Base-by-base conservation (phyloP, 2,888 invertebrate species). In the Azorinus chamasolen region DNA sequence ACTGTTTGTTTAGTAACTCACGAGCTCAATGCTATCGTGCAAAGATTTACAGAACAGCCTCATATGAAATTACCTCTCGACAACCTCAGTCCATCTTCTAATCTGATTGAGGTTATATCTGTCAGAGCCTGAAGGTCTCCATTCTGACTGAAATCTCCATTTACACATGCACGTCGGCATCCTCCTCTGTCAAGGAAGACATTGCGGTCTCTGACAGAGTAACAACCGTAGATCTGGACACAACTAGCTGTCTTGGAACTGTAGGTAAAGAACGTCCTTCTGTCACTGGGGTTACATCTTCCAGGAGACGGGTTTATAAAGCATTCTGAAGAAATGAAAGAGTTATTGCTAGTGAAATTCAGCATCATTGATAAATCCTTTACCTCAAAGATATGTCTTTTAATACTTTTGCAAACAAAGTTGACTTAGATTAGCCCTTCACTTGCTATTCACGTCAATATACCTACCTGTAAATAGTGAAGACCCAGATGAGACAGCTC, bases 151-250 rank as follows among this genome's bases (percentile, higher is more conserved):
- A 39, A 48, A 39, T 50, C 39, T 37, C 50, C 22, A 22, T 62
- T 50, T 6, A 62, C 62, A 14, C 62, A 62, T 3, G 48, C 68
- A 24, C 57, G 48, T 16, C 55, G 50, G 53, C 76, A 76, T 5
- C 57, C 50, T 18, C 61, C 57, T 50, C 71, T 65, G 25, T 51
- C 27, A 57, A 76, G 55, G 39, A 76, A 76, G 41, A 76, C 76
- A 50, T 76, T 76, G 22, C 76, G 58, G 48, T 76, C 76, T 1
- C 66, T 50, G 14, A 76, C 62, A 18, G 62, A 66, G 53, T 76
- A 76, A 24, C 76, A 76, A 18, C 76, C 76, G 62, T 55, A 62
- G n/a, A 76, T 71, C 24, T 66, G 62, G 14, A 66, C 71, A 48
- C 76, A 76, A 3, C 68, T 46, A n/a, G 57, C 59, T 0, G 71